Percentiles rank a stretch among this genome's conserved stretches.
Evolutionary conservation across 2,888 invertebrate species (phyloP).

Genomic region (Synanthedon myopaeformis): DNA sequence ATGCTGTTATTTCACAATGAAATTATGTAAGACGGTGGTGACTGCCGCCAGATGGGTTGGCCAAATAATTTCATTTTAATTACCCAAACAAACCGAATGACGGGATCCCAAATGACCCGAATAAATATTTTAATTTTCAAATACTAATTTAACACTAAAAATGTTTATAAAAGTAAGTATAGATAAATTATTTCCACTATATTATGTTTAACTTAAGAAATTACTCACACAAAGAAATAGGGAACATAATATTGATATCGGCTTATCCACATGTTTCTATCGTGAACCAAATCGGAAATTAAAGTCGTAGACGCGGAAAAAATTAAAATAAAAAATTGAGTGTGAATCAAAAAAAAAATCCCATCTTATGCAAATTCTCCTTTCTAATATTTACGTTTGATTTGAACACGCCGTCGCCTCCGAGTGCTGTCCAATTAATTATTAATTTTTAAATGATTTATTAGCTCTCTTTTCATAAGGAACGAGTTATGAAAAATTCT

Average conservation of each 20-base stretch:
- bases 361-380: conserved; percentile 57
- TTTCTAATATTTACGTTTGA: conserved; percentile 53
- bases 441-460: conserved; percentile 67
- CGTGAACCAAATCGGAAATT: background rate
- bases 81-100: too few relatives aligned
- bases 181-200: too few relatives aligned
- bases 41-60: too few relatives aligned
- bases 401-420: conserved; percentile 42
- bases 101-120: too few relatives aligned
- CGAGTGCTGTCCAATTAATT: conserved; percentile 49
- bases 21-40: too few relatives aligned
- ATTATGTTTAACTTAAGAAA: too few relatives aligned
- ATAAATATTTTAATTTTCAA: too few relatives aligned
- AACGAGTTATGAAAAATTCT: conserved; percentile 46
- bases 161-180: too few relatives aligned
- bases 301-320: conserved; percentile 17
- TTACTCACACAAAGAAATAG: background rate
- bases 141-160: too few relatives aligned
- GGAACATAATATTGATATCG: background rate
- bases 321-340: conserved; percentile 21
- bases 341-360: conserved; percentile 27
- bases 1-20: too few relatives aligned
- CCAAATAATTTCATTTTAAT: too few relatives aligned
- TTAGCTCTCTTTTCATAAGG: conserved; percentile 29
- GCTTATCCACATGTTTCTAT: background rate